These are phyloP conservation scores for Orthosia cruda DNA, from an alignment of 2,888 invertebrate species.

Conservation along the genomic window DNA sequence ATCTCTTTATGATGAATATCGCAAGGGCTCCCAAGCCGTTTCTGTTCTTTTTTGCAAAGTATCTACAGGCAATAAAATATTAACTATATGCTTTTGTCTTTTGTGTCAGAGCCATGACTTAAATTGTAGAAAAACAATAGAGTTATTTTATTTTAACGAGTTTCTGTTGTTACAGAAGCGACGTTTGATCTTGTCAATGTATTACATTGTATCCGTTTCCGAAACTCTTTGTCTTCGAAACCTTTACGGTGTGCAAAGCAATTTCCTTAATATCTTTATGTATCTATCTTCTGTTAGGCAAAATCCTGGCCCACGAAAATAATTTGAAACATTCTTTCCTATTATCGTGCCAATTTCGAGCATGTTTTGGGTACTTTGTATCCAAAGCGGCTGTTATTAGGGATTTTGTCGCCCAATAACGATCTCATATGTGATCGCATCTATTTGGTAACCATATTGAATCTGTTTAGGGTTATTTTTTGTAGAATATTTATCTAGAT, in stretches of 20 bases:
- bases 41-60: too few relatives aligned
- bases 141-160: background rate
- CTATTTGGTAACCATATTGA: constrained; percentile 37
- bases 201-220: constrained; percentile 7
- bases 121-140: background rate
- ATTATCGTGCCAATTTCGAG: constrained; percentile 39
- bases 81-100: too few relatives aligned
- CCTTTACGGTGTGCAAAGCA: constrained; percentile 20
- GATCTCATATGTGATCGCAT: constrained; percentile 21
- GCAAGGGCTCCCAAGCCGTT: background rate
- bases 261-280: constrained; percentile 44
- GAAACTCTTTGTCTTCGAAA: constrained; percentile 30
- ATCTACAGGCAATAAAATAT: too few relatives aligned
- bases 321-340: constrained; percentile 47
- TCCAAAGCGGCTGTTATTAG: constrained; percentile 28
- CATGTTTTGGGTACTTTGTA: constrained; percentile 39
- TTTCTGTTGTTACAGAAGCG: background rate
- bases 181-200: constrained; percentile 27
- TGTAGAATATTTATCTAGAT: constrained; percentile 2
- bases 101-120: too few relatives aligned
- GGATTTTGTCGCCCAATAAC: constrained; percentile 49
- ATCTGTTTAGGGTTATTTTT: constrained; percentile 6
- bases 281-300: constrained; percentile 31
- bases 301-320: constrained; percentile 25
- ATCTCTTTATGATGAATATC: background rate